Evolutionary conservation across 2,113 vertebrate genomes (phyloP).

Genomic region (Campylomormyrus tamandua): DNA sequence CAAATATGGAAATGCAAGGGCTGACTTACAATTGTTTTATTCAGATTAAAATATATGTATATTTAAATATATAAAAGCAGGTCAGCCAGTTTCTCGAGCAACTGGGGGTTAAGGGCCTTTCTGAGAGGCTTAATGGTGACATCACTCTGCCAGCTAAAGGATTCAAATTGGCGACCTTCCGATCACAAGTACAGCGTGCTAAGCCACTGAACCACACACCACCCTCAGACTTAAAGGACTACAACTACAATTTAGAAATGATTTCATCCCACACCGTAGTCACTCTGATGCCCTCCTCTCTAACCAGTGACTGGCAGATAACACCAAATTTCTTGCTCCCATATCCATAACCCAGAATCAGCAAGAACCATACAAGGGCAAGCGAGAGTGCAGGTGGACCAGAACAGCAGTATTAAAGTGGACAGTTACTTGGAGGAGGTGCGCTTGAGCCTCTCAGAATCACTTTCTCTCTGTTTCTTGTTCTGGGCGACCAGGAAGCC

Average conservation of each 20-base stretch:
- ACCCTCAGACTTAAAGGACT: background rate
- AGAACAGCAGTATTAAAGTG: background rate
- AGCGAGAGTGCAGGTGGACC: background rate
- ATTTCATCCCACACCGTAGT: background rate
- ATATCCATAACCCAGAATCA: background rate
- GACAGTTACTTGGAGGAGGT: conserved; percentile 69
- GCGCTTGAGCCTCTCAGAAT: conserved; percentile 71
- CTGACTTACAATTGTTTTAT: background rate
- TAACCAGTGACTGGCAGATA: background rate
- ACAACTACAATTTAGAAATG: background rate
- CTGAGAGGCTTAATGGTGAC: background rate
- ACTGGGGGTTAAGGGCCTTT: background rate
- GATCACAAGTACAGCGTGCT: background rate
- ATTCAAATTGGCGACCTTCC: background rate
- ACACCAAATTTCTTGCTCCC: background rate
- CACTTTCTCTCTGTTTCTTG: conserved; percentile 66
- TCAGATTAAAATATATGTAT: background rate
- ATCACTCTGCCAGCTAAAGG: background rate
- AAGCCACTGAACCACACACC: background rate
- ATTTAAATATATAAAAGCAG: background rate
- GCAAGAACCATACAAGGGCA: background rate
- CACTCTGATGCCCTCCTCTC: background rate
- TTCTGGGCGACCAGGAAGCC: conserved; percentile 63
- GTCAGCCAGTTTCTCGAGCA: background rate
- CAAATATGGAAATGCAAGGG: background rate